A percentile compares a stretch with the other conserved stretches of the same genome.
Evolutionary conservation across 2,888 invertebrate genomes (phyloP).

Genomic region (Rhogogaster chlorosoma): DNA sequence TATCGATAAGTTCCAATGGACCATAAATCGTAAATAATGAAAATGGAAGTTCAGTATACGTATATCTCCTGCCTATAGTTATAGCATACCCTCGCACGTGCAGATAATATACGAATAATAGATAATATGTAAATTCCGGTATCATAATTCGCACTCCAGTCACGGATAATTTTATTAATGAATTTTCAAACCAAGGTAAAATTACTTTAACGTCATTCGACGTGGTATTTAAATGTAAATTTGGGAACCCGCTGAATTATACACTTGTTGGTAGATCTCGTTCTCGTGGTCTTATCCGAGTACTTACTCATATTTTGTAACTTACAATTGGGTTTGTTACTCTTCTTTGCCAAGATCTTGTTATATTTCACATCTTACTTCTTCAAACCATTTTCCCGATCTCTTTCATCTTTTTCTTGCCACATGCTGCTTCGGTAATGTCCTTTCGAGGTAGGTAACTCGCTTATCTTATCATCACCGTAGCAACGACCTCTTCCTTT

Average conservation of each 20-base stretch:
- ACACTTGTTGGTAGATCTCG: not conserved
- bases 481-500: conserved; percentile 26
- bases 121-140: conserved; percentile 16
- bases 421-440: conserved; percentile 19
- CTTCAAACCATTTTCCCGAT: not conserved
- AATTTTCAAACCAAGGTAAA: not conserved
- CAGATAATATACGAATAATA: conserved; percentile 3
- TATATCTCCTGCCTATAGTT: not conserved
- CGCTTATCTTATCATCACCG: conserved; percentile 23
- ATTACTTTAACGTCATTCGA: not conserved
- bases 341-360: not conserved
- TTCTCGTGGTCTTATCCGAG: conserved; percentile 11
- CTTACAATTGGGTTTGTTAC: conserved; percentile 26
- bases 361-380: conserved; percentile 21
- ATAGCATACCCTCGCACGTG: conserved; percentile 16
- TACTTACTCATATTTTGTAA: not conserved
- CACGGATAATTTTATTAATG: conserved; percentile 7
- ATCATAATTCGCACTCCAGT: not conserved
- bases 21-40: conserved; percentile 37
- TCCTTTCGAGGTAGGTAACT: conserved; percentile 18
- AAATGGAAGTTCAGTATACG: conserved; percentile 4
- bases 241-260: not conserved
- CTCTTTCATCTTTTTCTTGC: conserved; percentile 26
- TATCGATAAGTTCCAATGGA: conserved; percentile 25
- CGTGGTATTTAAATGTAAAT: conserved; percentile 19